Evolutionary conservation across 2,888 invertebrate species (phyloP), one percentile per base, ranked within the genome.

Genomic region (Xiphydria camelus): DNA sequence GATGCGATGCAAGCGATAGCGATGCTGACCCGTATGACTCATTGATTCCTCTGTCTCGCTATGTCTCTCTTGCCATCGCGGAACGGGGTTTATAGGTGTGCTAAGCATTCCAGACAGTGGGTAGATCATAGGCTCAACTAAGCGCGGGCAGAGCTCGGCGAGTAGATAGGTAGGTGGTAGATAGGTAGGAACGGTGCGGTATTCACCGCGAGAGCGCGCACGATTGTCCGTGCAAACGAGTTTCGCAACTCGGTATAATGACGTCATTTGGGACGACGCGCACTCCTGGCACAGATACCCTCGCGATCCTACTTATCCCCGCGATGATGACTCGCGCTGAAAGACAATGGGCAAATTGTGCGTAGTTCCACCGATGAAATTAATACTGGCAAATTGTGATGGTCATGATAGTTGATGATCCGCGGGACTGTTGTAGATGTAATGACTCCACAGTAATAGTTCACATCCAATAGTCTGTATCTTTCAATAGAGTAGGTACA

Each of bases 211-310:
- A n/a, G n/a, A n/a, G n/a, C n/a, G n/a, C n/a, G 26, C 41, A 49
- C 51, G 53, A 61, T 55, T 61, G 57, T 58, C 54, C 47, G 51
- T 40, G 54, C 57, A 62, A 64, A 61, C 59, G 58, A 60, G 66
- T 62, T 62, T 60, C 47, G 53, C 55, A 60, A 64, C 47, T 51
- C 36, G 26, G 18, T 33, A n/a, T n/a, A 53, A 48, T 67, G 64
- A 66, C 68, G 65, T 69, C 66, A 68, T 59, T 59, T 49, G 51
- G 61, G 57, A 63, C 62, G 61, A 62, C 59, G 57, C 57, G 59
- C 55, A 57, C 61, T 59, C 57, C 60, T 64, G 61, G 62, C 60
- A 67, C 60, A 68, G 66, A 65, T 68, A 62, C 57, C n/a, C n/a
- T n/a, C n/a, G 53, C 55, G 43, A 49, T 51, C 55, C 51, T 41